Conservation (phyloP, 2,888 invertebrate genomes). For the Nemapogon koenigi region DNA sequence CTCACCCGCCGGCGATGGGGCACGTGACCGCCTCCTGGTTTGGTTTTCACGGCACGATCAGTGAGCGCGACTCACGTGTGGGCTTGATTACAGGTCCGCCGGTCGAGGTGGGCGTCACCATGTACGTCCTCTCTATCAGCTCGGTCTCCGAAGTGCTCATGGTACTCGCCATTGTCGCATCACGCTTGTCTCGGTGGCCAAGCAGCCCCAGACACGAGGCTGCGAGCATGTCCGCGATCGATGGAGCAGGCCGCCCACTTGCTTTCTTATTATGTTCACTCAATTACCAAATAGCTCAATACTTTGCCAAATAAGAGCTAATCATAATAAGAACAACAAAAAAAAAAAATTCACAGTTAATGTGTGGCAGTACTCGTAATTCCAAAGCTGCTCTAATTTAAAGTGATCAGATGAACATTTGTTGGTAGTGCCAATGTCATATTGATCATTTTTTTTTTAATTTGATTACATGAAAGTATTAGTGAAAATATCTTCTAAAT, state of each 20-base stretch:
- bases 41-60: slow-evolving; percentile 49
- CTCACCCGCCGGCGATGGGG: slow-evolving; percentile 33
- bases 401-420: slow-evolving; percentile 34
- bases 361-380: slow-evolving; percentile 61
- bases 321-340: slow-evolving; percentile 57
- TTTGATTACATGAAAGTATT: no score
- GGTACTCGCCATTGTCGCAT: slow-evolving; percentile 73
- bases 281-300: slow-evolving; percentile 12
- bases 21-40: slow-evolving; percentile 47
- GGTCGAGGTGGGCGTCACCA: slow-evolving; percentile 97
- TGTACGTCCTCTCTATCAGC: slow-evolving; percentile 98
- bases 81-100: slow-evolving; percentile 87
- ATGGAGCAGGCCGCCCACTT: slow-evolving; percentile 40
- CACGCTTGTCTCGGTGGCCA: slow-evolving; percentile 58
- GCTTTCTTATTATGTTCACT: slow-evolving; percentile 55
- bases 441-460: no score
- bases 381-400: slow-evolving; percentile 40
- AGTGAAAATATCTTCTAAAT: no score
- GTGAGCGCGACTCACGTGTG: slow-evolving; percentile 50
- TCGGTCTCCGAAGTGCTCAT: slow-evolving; percentile 98
- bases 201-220: slow-evolving; percentile 64
- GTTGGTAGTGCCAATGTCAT: slow-evolving; percentile 18
- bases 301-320: slow-evolving; percentile 16
- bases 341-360: slow-evolving; percentile 1
- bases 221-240: slow-evolving; percentile 20